Evolutionary conservation across 2,888 invertebrate species (phyloP), one percentile per base, ranked within the genome.

Genomic region (Baccha elongata): DNA sequence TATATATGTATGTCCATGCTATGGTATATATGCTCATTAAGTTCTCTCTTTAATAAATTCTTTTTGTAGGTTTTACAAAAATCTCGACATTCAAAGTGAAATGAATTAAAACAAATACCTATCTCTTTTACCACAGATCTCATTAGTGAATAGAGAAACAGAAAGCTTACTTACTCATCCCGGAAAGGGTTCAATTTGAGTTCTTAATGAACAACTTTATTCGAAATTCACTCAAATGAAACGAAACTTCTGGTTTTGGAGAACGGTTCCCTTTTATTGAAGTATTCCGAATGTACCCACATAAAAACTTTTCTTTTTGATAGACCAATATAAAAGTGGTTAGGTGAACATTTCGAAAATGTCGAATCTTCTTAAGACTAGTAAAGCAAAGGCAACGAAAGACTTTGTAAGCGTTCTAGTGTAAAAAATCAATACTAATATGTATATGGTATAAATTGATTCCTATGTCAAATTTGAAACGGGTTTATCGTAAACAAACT

Each of bases 71-170:
- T 13, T 23, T 23, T 40, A 15, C 13, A 37, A 37, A 37, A 3
- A 58, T 21, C n/a, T 21, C 10, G 13, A 40, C 23, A 40, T 23
- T 40, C 23, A 69, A 58, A 32, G 19, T 23, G 37, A 15, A 37
- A 37, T n/a, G 8, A 32, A 32, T 7, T 8, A 58, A 53, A 40
- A 23, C 19, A 40, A 40, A 40, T 40, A 40, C 46, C 21, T 40
- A 6, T 11, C 7, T 58, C 15, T 15, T 58, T 23, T 23, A 26
- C 58, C 37, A 58, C 40, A 40, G 15, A 58, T 58, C 58, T 58
- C 58, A 40, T 58, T 58, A 40, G 58, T 40, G 58, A 37, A 58
- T 23, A 58, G 40, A 58, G 40, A 58, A 40, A 55, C 17, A 55
- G 10, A 40, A 55, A 58, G n/a, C n/a, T n/a, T n/a, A 32, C 3